Evolutionary conservation across 2,113 vertebrate genomes (phyloP).

Genomic region (Hemibagrus wyckioides): DNA sequence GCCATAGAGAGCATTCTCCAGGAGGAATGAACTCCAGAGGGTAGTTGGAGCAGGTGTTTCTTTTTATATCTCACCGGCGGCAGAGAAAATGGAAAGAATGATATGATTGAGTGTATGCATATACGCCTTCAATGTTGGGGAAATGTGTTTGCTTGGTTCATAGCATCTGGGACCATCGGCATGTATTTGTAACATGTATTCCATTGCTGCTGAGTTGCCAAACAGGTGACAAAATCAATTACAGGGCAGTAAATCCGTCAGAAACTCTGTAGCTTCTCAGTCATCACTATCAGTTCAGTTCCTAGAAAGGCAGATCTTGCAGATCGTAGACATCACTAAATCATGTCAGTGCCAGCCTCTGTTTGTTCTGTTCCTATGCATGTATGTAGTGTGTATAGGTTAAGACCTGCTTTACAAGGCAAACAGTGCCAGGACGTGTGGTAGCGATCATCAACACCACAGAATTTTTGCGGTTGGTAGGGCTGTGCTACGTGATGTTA

Average conservation of each 20-base stretch:
- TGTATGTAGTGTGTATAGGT: conserved; percentile 33
- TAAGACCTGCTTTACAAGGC: conserved; percentile 45
- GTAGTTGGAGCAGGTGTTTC: neutral
- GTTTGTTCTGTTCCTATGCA: conserved; percentile 38
- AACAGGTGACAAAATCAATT: conserved; percentile 9
- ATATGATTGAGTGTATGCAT: neutral
- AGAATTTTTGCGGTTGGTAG: conserved; percentile 40
- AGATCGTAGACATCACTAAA: neutral
- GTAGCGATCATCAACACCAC: conserved; percentile 41
- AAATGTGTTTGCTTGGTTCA: neutral
- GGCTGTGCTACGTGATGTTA: neutral
- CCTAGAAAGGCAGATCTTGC: conserved; percentile 18
- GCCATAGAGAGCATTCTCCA: neutral
- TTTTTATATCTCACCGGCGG: conserved; percentile 23
- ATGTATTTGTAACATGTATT: conserved; percentile 20
- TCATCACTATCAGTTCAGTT: conserved; percentile 19
- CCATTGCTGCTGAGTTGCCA: conserved; percentile 12
- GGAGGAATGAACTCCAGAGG: conserved; percentile 5
- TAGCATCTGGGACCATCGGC: neutral
- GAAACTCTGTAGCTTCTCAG: conserved; percentile 17
- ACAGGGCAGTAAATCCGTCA: conserved; percentile 3
- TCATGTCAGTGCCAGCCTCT: conserved; percentile 31
- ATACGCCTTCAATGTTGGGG: neutral
- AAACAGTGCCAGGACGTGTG: conserved; percentile 46
- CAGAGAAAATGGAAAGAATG: neutral